phyloP scores from a whole-genome alignment of 2,888 invertebrate species.

The Drosophila tanythrix region DNA sequence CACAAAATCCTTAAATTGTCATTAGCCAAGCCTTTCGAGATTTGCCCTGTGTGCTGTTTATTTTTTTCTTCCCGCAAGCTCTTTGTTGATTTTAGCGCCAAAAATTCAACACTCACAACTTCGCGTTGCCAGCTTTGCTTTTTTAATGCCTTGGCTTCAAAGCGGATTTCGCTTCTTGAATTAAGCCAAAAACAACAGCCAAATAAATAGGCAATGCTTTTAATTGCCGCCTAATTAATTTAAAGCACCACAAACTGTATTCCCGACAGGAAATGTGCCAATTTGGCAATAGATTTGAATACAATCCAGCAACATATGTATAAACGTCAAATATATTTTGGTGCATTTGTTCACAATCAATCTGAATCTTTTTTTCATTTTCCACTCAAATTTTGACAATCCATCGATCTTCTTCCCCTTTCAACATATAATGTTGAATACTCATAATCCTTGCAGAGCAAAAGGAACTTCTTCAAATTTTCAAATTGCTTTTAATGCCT shows the following conservation, averaged over 20 bases:
- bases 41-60: conserved; percentile 39
- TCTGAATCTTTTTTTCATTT: not conserved
- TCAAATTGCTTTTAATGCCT: too few species aligned
- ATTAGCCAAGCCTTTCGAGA: conserved; percentile 74
- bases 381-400: too few species aligned
- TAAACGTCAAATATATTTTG: not conserved
- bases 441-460: too few species aligned
- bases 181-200: conserved; percentile 10
- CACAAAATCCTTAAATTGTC: conserved; percentile 79
- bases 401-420: too few species aligned
- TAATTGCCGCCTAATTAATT: conserved; percentile 29
- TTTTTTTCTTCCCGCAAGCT: not conserved
- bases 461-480: too few species aligned
- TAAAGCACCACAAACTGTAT: not conserved
- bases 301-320: not conserved
- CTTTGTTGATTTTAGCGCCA: conserved; percentile 24
- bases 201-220: conserved; percentile 37
- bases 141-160: conserved; percentile 47
- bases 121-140: conserved; percentile 1
- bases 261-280: not conserved
- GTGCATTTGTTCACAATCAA: not conserved
- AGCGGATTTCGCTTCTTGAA: conserved; percentile 9
- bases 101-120: conserved; percentile 12
- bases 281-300: not conserved
- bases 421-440: too few species aligned